These are phyloP conservation scores for Etia nguti DNA, from an alignment of 2,113 vertebrate genomes.

Conservation along the genomic window DNA sequence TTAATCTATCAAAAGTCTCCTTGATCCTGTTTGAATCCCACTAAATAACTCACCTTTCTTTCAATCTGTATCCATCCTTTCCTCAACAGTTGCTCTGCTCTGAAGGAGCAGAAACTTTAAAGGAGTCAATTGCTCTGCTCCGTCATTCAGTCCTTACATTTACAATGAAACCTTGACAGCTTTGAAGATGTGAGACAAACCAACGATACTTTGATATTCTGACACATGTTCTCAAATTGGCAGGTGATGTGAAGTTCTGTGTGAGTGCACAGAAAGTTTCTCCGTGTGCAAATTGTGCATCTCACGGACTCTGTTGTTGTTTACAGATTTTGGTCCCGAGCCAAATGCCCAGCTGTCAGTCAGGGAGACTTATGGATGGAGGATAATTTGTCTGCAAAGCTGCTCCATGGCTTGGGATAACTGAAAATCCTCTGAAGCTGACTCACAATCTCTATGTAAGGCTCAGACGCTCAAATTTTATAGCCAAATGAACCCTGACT, in stretches of 20 bases:
- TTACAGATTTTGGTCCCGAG: conserved; percentile 13
- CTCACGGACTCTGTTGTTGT: conserved; percentile 24
- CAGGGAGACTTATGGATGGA: conserved; percentile 44
- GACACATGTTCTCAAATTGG: not conserved
- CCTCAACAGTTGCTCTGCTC: not conserved
- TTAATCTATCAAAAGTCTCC: conserved; percentile 30
- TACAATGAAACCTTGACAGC: not conserved
- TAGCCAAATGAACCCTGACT: conserved; percentile 25
- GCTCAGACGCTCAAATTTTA: conserved; percentile 17
- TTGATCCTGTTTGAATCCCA: conserved; percentile 13
- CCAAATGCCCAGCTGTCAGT: conserved; percentile 39
- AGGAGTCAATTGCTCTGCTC: not conserved
- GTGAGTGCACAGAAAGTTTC: not conserved
- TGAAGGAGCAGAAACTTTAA: not conserved
- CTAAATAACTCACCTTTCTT: not conserved
- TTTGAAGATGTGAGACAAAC: not conserved
- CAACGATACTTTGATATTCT: not conserved
- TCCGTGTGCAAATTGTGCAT: not conserved
- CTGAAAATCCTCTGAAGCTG: conserved; percentile 50
- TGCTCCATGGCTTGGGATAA: conserved; percentile 42
- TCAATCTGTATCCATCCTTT: not conserved
- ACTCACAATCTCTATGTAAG: conserved; percentile 17
- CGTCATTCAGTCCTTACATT: not conserved
- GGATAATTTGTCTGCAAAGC: conserved; percentile 61
- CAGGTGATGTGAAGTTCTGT: not conserved